Evolutionary conservation across 2,113 vertebrate species (phyloP).

Genomic region (Caretta caretta): DNA sequence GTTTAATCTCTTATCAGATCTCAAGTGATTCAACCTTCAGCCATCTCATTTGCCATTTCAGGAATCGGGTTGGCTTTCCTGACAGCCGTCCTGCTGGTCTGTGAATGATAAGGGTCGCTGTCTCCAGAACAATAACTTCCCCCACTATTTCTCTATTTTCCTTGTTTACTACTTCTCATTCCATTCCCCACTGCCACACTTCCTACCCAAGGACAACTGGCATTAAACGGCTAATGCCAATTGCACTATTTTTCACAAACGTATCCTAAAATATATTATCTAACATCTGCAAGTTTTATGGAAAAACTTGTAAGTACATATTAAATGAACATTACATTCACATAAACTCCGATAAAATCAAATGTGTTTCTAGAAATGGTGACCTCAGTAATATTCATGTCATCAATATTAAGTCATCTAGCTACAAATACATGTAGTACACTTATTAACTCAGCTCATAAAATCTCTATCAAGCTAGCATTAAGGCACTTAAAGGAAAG

Average conservation of each 20-base stretch:
- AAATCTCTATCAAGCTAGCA: conserved; percentile 54
- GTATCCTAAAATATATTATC: neutral
- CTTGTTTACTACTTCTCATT: neutral
- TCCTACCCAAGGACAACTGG: neutral
- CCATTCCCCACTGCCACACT: neutral
- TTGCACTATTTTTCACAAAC: neutral
- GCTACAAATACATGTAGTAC: conserved; percentile 43
- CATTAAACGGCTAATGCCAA: neutral
- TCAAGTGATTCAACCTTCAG: neutral
- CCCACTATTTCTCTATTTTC: neutral
- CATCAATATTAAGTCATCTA: conserved; percentile 64
- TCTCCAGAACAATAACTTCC: neutral
- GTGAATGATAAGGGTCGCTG: neutral
- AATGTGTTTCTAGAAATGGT: conserved; percentile 44
- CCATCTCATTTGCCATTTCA: neutral
- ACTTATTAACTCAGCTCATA: conserved; percentile 58
- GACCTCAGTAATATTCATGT: conserved; percentile 35
- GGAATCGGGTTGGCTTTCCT: neutral
- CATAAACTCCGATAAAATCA: conserved; percentile 33
- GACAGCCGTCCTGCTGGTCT: neutral
- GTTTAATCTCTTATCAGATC: neutral
- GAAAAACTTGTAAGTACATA: neutral
- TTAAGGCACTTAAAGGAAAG: neutral
- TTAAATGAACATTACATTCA: conserved; percentile 6
- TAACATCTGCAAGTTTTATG: neutral